Conservation (phyloP, 2,113 vertebrate species). For the Brachypteracias leptosomus region DNA sequence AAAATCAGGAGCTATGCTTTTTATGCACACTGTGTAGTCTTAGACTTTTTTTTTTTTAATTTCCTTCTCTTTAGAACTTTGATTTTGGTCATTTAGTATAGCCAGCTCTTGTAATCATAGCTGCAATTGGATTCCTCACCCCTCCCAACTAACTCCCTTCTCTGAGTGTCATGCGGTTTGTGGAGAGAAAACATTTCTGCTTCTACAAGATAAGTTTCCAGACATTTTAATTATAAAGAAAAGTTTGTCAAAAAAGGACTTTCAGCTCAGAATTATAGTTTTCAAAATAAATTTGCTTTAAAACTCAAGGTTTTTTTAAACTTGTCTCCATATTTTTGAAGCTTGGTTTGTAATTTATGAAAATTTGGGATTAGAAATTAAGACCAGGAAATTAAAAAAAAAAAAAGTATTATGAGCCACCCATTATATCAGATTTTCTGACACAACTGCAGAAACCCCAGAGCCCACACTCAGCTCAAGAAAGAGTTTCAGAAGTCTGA, state of each 20-base stretch:
- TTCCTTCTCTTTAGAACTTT: neutral
- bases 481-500: neutral
- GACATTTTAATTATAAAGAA: neutral
- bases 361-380: neutral
- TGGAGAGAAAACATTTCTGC: neutral
- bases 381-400: neutral
- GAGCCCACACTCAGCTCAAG: neutral
- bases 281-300: neutral
- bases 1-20: conserved; percentile 9
- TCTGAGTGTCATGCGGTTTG: neutral
- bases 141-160: neutral
- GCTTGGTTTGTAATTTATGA: neutral
- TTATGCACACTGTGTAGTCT: neutral
- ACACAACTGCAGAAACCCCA: neutral
- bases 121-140: neutral
- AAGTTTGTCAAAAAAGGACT: neutral
- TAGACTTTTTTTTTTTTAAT: neutral
- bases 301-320: neutral
- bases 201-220: neutral
- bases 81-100: neutral
- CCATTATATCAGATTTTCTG: neutral
- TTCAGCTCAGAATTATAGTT: neutral
- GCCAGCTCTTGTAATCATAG: neutral
- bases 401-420: neutral
- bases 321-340: neutral